Conservation (phyloP, 1,140 invertebrate genomes). For the Dryas iulia region DNA sequence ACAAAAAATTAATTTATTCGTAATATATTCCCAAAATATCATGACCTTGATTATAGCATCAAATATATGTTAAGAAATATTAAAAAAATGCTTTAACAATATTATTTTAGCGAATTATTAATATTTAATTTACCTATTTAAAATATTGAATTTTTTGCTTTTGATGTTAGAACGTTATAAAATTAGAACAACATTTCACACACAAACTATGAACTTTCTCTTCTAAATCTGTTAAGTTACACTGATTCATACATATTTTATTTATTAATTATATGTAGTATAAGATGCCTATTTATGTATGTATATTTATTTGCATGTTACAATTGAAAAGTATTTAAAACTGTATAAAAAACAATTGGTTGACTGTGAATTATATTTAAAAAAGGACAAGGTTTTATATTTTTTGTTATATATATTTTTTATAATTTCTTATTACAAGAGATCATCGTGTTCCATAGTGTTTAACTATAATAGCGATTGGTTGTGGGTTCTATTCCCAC, state of each 20-base stretch:
- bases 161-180: background rate
- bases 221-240: background rate
- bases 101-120: too few species aligned
- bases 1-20: too few species aligned
- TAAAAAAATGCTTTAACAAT: background rate
- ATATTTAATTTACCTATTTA: too few species aligned
- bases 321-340: background rate
- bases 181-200: background rate
- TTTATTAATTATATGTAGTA: background rate
- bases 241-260: background rate
- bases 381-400: too few species aligned
- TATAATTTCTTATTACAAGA: too few species aligned
- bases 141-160: background rate
- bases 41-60: background rate
- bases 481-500: too few species aligned
- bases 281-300: background rate
- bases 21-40: too few species aligned
- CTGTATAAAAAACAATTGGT: too few species aligned
- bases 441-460: too few species aligned
- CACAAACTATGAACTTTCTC: background rate
- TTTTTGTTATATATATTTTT: background rate
- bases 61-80: background rate
- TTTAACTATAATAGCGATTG: too few species aligned
- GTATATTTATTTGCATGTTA: background rate
- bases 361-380: background rate